These are phyloP conservation scores for Tiphia femorata DNA, from an alignment of 2,888 invertebrate genomes.

Conservation along the genomic window DNA sequence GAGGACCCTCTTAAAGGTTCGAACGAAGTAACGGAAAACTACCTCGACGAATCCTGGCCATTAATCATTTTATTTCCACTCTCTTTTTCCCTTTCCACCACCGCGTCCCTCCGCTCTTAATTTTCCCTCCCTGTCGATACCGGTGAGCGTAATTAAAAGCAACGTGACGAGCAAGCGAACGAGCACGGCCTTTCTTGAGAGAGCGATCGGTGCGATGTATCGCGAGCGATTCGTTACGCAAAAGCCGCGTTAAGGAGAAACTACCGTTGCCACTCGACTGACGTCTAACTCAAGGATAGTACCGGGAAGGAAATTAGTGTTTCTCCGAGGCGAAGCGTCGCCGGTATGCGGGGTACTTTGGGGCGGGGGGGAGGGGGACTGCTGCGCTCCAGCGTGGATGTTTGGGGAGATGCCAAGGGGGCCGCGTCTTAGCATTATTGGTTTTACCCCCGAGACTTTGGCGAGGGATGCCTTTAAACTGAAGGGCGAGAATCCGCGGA, in stretches of 20 bases:
- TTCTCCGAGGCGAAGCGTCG: constrained; percentile 51
- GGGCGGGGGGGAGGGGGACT: too few species aligned
- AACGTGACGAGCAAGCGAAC: constrained; percentile 37
- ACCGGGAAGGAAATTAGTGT: constrained; percentile 62
- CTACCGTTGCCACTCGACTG: constrained; percentile 35
- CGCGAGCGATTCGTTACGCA: constrained; percentile 39
- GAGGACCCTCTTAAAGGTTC: too few species aligned
- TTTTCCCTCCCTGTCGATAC: constrained; percentile 20
- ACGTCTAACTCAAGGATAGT: constrained; percentile 63
- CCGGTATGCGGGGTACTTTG: constrained; percentile 58
- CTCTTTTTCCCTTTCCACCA: constrained; percentile 16
- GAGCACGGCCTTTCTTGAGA: constrained; percentile 28
- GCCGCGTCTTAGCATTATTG: constrained; percentile 66
- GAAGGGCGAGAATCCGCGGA: constrained; percentile 25
- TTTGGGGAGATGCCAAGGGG: constrained; percentile 16
- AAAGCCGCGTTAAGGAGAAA: constrained; percentile 15
- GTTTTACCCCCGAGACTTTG: constrained; percentile 58
- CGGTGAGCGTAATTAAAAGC: constrained; percentile 41
- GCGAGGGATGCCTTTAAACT: constrained; percentile 36
- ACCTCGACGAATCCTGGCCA: constrained; percentile 2
- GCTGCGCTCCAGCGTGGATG: constrained; percentile 13
- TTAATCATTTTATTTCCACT: too few species aligned
- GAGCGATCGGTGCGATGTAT: constrained; percentile 25
- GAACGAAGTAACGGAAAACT: too few species aligned
- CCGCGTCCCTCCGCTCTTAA: constrained; percentile 5